These are phyloP conservation scores for Clarias macrocephalus DNA, from an alignment of 2,113 vertebrate genomes.

Conservation along the genomic window DNA sequence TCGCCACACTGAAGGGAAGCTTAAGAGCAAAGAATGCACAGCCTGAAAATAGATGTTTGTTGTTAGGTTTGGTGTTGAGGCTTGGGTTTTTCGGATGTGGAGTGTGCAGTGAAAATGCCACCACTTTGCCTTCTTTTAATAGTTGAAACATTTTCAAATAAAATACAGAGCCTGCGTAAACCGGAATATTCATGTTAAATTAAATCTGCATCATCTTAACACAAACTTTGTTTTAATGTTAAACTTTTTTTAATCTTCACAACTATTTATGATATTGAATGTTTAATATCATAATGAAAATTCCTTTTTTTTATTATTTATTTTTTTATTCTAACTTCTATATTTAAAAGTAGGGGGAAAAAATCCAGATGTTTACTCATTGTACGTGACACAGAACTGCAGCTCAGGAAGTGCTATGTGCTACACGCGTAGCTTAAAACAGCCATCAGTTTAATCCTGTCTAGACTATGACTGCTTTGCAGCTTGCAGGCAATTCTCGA, in stretches of 20 bases:
- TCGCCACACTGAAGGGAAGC: neutral
- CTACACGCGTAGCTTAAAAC: slow-evolving; percentile 9
- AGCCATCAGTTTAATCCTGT: slow-evolving; percentile 36
- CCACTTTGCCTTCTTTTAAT: neutral
- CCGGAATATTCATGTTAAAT: neutral
- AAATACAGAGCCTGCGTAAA: neutral
- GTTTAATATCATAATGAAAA: neutral
- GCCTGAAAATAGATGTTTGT: neutral
- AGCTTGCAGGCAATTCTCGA: neutral
- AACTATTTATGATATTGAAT: neutral
- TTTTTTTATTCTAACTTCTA: neutral
- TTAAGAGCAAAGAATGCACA: neutral
- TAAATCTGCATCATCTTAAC: neutral
- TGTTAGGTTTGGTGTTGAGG: neutral
- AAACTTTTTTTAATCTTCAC: neutral
- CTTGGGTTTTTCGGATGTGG: neutral
- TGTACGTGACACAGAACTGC: neutral
- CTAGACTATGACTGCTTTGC: slow-evolving; percentile 25
- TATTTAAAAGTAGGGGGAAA: neutral
- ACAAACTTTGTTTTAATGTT: neutral
- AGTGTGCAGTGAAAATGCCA: neutral
- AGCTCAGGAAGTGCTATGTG: slow-evolving; percentile 13
- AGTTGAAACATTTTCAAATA: neutral
- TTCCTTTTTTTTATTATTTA: neutral
- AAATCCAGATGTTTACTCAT: neutral